Conservation (phyloP, 2,797 vertebrate species). For the Trichosurus vulpecula region DNA sequence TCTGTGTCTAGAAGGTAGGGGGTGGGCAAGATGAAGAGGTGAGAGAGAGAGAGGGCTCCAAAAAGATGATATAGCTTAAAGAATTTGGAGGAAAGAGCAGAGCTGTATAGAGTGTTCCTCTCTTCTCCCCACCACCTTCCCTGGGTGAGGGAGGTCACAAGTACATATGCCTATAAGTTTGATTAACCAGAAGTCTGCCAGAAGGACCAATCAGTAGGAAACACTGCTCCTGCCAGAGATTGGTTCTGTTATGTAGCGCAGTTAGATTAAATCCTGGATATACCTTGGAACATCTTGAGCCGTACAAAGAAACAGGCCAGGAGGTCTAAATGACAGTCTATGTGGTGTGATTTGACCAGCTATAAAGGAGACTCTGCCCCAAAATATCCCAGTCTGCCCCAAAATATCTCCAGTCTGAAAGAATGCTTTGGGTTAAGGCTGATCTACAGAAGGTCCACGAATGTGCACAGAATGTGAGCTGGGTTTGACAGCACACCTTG, state of each 20-base stretch:
- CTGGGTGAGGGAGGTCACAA: no score
- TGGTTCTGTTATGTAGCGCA: background rate
- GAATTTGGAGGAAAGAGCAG: background rate
- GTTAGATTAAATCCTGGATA: background rate
- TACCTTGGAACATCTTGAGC: background rate
- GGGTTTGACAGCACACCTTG: background rate
- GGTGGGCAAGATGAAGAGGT: background rate
- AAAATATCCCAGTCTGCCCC: no score
- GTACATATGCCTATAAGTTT: background rate
- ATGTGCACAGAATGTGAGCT: background rate
- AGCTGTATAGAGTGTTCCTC: background rate
- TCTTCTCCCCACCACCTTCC: background rate
- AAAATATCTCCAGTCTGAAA: background rate
- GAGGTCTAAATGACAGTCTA: background rate
- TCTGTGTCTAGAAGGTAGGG: background rate
- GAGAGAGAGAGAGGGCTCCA: background rate
- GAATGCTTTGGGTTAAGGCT: background rate
- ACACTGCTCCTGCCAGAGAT: background rate
- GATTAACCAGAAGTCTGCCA: no score
- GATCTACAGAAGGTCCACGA: background rate
- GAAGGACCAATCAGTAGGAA: background rate
- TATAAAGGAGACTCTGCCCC: background rate
- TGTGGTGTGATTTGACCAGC: background rate
- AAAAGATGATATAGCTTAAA: background rate
- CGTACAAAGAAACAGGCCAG: background rate